These are phyloP conservation scores for Enoplosus armatus DNA, from an alignment of 2,797 vertebrate species.

Conservation along the genomic window DNA sequence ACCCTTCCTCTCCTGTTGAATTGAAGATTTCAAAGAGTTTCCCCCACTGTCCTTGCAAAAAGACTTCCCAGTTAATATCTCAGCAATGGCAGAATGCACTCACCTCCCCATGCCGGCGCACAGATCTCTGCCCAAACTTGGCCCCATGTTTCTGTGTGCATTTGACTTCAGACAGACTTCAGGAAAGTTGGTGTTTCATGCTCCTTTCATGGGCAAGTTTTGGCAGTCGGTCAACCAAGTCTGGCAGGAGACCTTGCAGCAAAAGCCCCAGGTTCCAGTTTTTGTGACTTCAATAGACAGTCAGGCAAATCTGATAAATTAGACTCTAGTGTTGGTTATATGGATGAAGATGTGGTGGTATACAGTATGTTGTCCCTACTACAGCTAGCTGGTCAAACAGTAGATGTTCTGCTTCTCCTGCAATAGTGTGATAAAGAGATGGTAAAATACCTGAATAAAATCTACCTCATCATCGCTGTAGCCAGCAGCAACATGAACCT, in stretches of 20 bases:
- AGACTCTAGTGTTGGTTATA: not conserved
- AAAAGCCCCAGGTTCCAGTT: slow-evolving; percentile 12
- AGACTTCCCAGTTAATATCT: slow-evolving; percentile 22
- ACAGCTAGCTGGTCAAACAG: not conserved
- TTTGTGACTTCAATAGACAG: slow-evolving; percentile 18
- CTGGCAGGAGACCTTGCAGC: slow-evolving; percentile 22
- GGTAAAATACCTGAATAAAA: slow-evolving; percentile 7
- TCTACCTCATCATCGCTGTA: not conserved
- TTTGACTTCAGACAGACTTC: slow-evolving; percentile 41
- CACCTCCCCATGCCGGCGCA: slow-evolving; percentile 3
- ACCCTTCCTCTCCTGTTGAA: slow-evolving; percentile 29
- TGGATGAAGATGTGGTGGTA: not conserved
- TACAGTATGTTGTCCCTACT: not conserved
- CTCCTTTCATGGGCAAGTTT: slow-evolving; percentile 17
- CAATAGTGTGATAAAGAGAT: slow-evolving; percentile 3
- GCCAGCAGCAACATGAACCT: not conserved
- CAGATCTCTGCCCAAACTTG: slow-evolving; percentile 19
- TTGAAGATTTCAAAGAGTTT: slow-evolving; percentile 34
- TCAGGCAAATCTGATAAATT: not conserved
- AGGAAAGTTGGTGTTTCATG: slow-evolving; percentile 37
- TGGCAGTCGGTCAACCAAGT: slow-evolving; percentile 23
- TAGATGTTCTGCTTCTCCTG: slow-evolving; percentile 1
- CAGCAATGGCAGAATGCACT: slow-evolving; percentile 5
- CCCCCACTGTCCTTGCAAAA: slow-evolving; percentile 34
- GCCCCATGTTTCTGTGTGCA: slow-evolving; percentile 9